A percentile compares a stretch with the other conserved stretches of the same genome.
Evolutionary conservation across 2,113 vertebrate genomes (phyloP).

Genomic region (Cynoglossus semilaevis): DNA sequence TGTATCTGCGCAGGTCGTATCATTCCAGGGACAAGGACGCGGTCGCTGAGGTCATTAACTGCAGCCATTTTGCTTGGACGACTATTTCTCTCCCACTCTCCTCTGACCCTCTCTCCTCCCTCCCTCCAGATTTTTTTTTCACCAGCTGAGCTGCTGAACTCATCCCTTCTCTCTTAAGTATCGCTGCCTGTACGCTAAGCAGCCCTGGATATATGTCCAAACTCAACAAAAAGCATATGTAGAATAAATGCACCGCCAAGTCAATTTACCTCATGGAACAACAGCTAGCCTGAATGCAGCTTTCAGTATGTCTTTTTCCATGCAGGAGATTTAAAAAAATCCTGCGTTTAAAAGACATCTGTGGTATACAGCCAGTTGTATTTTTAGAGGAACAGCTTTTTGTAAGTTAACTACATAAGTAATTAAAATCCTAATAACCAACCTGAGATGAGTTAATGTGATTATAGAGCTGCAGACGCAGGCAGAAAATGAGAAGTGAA

Average conservation of each 20-base stretch:
- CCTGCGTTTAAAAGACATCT: not conserved
- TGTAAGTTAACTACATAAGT: constrained; percentile 10
- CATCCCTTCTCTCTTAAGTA: constrained; percentile 40
- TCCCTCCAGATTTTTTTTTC: not conserved
- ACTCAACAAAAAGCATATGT: constrained; percentile 31
- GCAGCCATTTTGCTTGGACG: constrained; percentile 39
- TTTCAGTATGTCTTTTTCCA: not conserved
- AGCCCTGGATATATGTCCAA: constrained; percentile 33
- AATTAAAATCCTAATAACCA: constrained; percentile 18
- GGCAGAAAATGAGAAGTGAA: constrained; percentile 1
- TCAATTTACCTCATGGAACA: constrained; percentile 43
- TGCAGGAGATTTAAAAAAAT: not conserved
- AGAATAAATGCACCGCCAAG: constrained; percentile 33
- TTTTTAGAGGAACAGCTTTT: constrained; percentile 6
- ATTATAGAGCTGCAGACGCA: constrained; percentile 13
- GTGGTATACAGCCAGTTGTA: constrained; percentile 1
- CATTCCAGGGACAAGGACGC: constrained; percentile 50
- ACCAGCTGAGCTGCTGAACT: constrained; percentile 56
- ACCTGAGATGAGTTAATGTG: constrained; percentile 5
- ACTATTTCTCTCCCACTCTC: constrained; percentile 21
- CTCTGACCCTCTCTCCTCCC: not conserved
- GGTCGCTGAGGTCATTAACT: constrained; percentile 53
- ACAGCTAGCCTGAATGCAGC: not conserved
- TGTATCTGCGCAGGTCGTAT: constrained; percentile 54
- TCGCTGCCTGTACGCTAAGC: constrained; percentile 38